These are phyloP conservation scores for Dryas iulia DNA, from an alignment of 1,140 invertebrate genomes.

Conservation along the genomic window DNA sequence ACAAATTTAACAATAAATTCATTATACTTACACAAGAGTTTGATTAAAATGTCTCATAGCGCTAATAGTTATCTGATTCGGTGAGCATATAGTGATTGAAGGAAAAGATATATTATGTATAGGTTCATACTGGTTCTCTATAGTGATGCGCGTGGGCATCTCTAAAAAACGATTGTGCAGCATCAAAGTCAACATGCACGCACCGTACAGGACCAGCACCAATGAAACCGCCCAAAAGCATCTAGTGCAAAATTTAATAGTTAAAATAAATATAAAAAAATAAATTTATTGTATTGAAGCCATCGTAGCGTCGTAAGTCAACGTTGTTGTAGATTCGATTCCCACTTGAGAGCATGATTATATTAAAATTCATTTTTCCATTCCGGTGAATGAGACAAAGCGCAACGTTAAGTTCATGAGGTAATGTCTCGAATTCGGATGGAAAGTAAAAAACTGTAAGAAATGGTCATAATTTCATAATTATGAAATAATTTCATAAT, in stretches of 20 bases:
- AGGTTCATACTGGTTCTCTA: constrained; percentile 62
- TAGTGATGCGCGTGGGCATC: constrained; percentile 61
- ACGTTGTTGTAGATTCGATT: too few relatives aligned
- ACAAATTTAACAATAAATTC: background rate
- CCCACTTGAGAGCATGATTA: too few relatives aligned
- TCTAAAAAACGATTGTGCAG: constrained; percentile 54
- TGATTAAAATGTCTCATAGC: constrained; percentile 47
- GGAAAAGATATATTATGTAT: constrained; percentile 46
- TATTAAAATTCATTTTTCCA: too few relatives aligned
- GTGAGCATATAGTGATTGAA: constrained; percentile 59
- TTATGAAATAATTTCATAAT: too few relatives aligned
- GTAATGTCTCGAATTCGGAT: too few relatives aligned
- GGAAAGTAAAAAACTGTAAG: too few relatives aligned
- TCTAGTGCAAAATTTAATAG: background rate
- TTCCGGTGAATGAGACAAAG: too few relatives aligned
- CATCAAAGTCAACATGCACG: constrained; percentile 37
- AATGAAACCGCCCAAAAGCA: constrained; percentile 50
- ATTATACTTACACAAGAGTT: constrained; percentile 57
- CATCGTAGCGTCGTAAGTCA: too few relatives aligned
- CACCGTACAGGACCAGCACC: constrained; percentile 28
- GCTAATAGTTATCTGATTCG: constrained; percentile 58
- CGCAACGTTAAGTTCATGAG: too few relatives aligned
- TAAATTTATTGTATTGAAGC: too few relatives aligned
- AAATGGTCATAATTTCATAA: too few relatives aligned
- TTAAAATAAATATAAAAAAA: background rate